These are phyloP conservation scores for Hypomecis punctinalis DNA, from an alignment of 2,888 invertebrate genomes.

Conservation along the genomic window DNA sequence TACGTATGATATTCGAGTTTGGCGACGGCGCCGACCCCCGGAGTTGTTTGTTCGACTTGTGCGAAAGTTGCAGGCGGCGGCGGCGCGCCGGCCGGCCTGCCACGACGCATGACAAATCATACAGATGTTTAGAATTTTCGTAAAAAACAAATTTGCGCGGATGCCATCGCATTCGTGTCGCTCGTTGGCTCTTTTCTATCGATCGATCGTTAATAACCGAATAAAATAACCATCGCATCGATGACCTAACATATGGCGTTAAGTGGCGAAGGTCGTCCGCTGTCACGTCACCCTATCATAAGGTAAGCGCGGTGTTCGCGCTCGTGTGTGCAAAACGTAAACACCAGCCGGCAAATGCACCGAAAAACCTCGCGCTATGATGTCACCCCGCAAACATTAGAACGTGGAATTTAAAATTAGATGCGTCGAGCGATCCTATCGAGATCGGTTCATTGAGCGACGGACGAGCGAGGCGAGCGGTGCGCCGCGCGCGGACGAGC, in stretches of 20 bases:
- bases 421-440: constrained; percentile 72
- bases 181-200: constrained; percentile 3
- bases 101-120: constrained; percentile 35
- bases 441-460: constrained; percentile 81
- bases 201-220: constrained; percentile 4
- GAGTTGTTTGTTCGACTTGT: constrained; percentile 52
- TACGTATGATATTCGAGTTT: constrained; percentile 46
- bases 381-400: constrained; percentile 81
- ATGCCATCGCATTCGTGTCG: constrained; percentile 6
- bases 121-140: constrained; percentile 40
- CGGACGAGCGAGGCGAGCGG: constrained; percentile 81
- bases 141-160: constrained; percentile 10
- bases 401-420: constrained; percentile 80
- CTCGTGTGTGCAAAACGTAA: constrained; percentile 75
- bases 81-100: constrained; percentile 48
- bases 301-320: constrained; percentile 59
- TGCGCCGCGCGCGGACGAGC: constrained; percentile 77
- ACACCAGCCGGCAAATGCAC: constrained; percentile 74
- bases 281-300: constrained; percentile 64
- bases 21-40: constrained; percentile 50
- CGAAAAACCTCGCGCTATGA: constrained; percentile 76
- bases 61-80: constrained; percentile 30
- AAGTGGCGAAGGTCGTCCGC: constrained; percentile 57
- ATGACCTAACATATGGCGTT: constrained; percentile 45
- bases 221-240: constrained; percentile 18